Base-by-base conservation (phyloP, 2,888 invertebrate genomes). In the Lymantria dispar region DNA sequence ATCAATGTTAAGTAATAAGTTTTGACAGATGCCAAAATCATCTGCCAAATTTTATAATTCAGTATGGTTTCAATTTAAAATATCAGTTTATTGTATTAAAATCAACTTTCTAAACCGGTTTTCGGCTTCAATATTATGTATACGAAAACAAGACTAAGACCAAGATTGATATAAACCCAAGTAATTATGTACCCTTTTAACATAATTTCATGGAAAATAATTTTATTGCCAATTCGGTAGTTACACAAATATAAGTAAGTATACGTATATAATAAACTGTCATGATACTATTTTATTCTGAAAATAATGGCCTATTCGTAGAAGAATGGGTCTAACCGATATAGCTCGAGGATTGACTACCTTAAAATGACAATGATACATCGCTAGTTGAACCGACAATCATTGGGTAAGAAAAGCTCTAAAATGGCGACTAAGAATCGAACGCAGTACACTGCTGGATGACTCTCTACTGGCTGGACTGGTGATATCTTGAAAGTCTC, bases 11-110 rank as follows among this genome's bases (percentile, higher is more conserved):
- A 22, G 5, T 22, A 22, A n/a, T n/a, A n/a, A n/a, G n/a, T n/a
- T n/a, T 33, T 33, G 33, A 33, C 33, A 33, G 8, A 8, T 1
- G 33, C 8, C 33, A 14, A 15, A 10, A 3, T 29, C 29, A 22
- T 42, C 8, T 44, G 14, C 3, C 22, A 42, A 29, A 56, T 60
- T 43, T 13, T 31, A 48, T 14, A 50, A 65, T 63, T 67, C 73
- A 68, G 51, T 71, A 64, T 70, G 75, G 73, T 48, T 56, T 66
- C 7, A 54, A 62, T 53, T 41, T 47, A 56, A 51, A 47, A 48
- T 38, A 10, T 43, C 40, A 10, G 31, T 40, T 50, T 47, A 31
- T 5, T 45, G 12, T 39, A 7, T 43, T 36, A 33, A 33, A 10
- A 10, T 33, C 8, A 8, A 33, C 8, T 33, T 33, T 33, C 33